These are phyloP conservation scores for Sinocyclocheilus anshuiensis DNA, from an alignment of 2,113 vertebrate genomes.

Conservation along the genomic window DNA sequence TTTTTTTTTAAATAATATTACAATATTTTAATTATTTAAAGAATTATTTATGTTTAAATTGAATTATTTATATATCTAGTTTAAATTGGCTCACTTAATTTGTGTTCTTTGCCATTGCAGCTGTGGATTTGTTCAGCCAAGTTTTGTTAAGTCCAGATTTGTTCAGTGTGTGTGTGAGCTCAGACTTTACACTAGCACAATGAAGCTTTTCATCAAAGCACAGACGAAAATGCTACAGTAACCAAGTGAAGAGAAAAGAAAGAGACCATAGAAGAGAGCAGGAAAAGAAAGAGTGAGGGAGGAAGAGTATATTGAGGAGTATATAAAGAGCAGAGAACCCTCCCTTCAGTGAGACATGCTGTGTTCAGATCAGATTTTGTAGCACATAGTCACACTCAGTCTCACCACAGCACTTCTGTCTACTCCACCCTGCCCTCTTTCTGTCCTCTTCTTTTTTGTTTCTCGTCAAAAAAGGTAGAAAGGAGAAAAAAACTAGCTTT, in stretches of 20 bases:
- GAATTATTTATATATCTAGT: neutral
- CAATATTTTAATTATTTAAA: neutral
- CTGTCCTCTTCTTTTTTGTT: neutral
- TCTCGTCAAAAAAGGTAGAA: neutral
- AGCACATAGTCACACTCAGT: constrained; percentile 53
- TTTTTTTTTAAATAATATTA: neutral
- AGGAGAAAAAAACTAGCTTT: constrained; percentile 7
- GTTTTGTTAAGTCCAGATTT: constrained; percentile 20
- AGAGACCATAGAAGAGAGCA: constrained; percentile 4
- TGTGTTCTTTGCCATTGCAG: neutral
- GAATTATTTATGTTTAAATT: neutral
- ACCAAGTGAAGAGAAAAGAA: constrained; percentile 19
- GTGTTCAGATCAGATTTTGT: constrained; percentile 56
- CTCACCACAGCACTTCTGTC: constrained; percentile 52
- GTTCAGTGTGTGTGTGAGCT: constrained; percentile 13
- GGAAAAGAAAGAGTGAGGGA: neutral
- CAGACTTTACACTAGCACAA: constrained; percentile 29
- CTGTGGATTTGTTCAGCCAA: constrained; percentile 5
- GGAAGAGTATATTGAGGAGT: constrained; percentile 17
- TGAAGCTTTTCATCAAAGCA: constrained; percentile 33
- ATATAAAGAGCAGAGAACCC: neutral
- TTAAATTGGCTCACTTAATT: neutral
- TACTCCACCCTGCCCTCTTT: constrained; percentile 37
- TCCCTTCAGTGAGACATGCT: neutral
- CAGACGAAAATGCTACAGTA: constrained; percentile 23